Conservation (phyloP, 1,140 invertebrate species). For the Cyphomyrmex costatus region DNA sequence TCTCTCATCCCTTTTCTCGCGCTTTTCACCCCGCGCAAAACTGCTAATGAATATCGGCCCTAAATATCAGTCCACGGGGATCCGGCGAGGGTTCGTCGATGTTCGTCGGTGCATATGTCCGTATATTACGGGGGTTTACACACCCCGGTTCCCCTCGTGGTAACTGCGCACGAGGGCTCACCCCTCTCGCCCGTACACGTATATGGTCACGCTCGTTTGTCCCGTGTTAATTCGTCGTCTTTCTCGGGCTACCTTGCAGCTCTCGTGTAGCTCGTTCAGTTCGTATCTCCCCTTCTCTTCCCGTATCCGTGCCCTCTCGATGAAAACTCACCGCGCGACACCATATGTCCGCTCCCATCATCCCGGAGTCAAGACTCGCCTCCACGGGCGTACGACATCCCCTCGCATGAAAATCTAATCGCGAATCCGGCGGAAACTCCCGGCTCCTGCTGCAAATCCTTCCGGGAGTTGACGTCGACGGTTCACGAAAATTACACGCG, state of each 20-base stretch:
- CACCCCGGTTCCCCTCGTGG: conserved; percentile 75
- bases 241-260: conserved; percentile 28
- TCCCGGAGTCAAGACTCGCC: conserved; percentile 61
- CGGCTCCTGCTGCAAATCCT: conserved; percentile 52
- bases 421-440: conserved; percentile 42
- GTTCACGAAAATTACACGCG: conserved; percentile 43
- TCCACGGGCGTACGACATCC: conserved; percentile 23
- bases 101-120: conserved; percentile 82
- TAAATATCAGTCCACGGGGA: conserved; percentile 86
- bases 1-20: conserved; percentile 53
- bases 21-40: conserved; percentile 82
- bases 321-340: conserved; percentile 67
- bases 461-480: conserved; percentile 56
- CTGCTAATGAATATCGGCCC: conserved; percentile 87
- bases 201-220: conserved; percentile 86
- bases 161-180: conserved; percentile 67
- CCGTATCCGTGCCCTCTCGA: conserved; percentile 23
- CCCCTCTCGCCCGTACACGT: conserved; percentile 56
- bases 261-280: conserved; percentile 3
- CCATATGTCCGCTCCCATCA: conserved; percentile 78
- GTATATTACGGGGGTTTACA: conserved; percentile 84
- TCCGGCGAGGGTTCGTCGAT: conserved; percentile 64
- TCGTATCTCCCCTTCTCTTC: background rate
- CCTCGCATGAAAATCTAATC: conserved; percentile 65
- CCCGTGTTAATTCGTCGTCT: conserved; percentile 79